A percentile compares a stretch with the other conserved stretches of the same genome.
These are phyloP conservation scores for Aphodius sticticus DNA, from an alignment of 2,888 invertebrate species.

Conservation along the genomic window DNA sequence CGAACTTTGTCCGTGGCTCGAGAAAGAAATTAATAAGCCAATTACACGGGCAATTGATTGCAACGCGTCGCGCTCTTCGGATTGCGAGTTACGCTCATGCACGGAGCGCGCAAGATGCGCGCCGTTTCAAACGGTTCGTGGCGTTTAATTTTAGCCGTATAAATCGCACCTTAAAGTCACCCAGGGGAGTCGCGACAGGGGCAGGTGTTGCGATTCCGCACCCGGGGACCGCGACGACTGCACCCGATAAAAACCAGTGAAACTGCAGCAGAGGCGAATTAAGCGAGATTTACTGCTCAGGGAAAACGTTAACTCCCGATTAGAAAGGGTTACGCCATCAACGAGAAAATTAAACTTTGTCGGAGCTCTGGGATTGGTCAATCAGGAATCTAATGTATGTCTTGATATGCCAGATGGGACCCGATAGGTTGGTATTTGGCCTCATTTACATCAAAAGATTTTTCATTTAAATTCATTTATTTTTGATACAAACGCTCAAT, in stretches of 20 bases:
- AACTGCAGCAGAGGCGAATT: background rate
- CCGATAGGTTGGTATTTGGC: background rate
- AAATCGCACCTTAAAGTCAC: background rate
- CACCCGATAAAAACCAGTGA: background rate
- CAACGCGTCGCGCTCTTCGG: background rate
- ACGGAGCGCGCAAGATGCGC: background rate
- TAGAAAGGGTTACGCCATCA: background rate
- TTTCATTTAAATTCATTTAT: no score
- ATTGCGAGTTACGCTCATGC: background rate
- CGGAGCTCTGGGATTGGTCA: background rate
- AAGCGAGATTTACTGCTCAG: background rate
- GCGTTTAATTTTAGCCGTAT: conserved; percentile 4
- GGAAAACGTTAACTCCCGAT: background rate
- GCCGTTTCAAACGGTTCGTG: conserved; percentile 4
- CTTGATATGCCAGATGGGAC: background rate
- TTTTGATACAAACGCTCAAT: no score
- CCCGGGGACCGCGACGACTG: background rate
- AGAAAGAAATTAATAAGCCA: conserved; percentile 4
- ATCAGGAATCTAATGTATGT: background rate
- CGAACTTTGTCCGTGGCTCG: background rate
- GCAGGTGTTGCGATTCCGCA: background rate
- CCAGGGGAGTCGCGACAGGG: background rate
- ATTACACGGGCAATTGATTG: conserved; percentile 4
- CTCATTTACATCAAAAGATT: no score
- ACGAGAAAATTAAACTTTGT: background rate